Base-by-base conservation (phyloP, 2,113 vertebrate genomes). In the Scomber japonicus region DNA sequence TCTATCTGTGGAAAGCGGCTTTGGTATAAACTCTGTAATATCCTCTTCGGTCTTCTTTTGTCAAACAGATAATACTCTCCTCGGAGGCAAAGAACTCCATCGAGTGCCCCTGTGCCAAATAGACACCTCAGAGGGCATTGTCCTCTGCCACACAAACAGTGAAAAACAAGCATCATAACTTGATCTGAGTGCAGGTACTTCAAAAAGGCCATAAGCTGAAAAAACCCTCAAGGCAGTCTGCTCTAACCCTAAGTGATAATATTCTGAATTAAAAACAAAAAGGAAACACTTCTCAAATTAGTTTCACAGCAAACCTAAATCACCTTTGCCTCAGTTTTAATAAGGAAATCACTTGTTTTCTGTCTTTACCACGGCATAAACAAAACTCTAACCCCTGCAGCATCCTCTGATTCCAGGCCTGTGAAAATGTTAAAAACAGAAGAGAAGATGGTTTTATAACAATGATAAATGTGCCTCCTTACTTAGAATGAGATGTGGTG, bases 381-480 rank as follows among this genome's bases (percentile, higher is more conserved):
- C 73, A 76, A 65, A 68, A 12, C 59, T 49, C 24, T 5, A 7
- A 55, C 72, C 49, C 50, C 62, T 51, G n/a, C 68, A 56, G 49
- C 49, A 6, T 27, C 11, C 67, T 78, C 68, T 75, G 51, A 67
- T 73, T 78, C 45, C 53, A 59, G 19, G 64, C 4, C 16, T 30
- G 57, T 27, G 60, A 30, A 67, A 74, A 82, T 45, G 35, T 56
- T 30, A 19, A 78, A 74, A 70, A 27, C 2, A 15, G 8, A 57
- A 8, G 3, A 21, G 51, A 74, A 49, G 56, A 63, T 69, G 81
- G 19, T 56, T 84, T 83, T 35, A 81, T 88, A 89, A 90, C 75
- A 71, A 82, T 87, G 82, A 90, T 84, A 71, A 88, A 91, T 93
- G 85, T 74, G 71, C 61, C 68, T 75, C 46, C 19, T 80, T 66